Evolutionary conservation across 1,140 invertebrate species (phyloP), one percentile per base, ranked within the genome.

Genomic region (Trypoxylus dichotomus): DNA sequence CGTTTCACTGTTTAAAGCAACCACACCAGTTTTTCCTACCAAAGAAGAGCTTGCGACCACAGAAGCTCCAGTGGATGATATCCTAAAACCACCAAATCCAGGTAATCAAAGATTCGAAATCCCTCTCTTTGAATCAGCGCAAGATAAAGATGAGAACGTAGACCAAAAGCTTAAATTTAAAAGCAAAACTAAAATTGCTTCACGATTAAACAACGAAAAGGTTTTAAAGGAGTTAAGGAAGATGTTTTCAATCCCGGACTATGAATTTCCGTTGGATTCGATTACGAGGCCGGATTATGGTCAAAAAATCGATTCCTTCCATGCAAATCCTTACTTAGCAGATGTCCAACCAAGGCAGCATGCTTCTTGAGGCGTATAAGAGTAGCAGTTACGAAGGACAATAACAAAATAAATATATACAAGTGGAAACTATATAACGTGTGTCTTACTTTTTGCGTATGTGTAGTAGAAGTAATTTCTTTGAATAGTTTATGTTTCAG

Each of bases 261-360:
- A 83, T 68, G 82, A 85, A 29, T 86, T 86, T 79, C 85, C 85
- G 1, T 78, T 86, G 63, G 85, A 86, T 75, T 71, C 79, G 0
- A 80, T 79, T 2, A 32, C 63, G 3, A 47, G 84, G 63, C 83
- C 84, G 2, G 79, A 80, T 77, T 86, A 86, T 74, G 84, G 82
- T 25, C 79, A 79, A 76, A 80, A 78, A 8, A 75, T 81, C 8
- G 83, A 79, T 80, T 85, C 85, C 10, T 85, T 85, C 79, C 80
- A 84, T 75, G 84, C 80, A 7, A 81, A 82, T 77, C 54, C 79
- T 19, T 63, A 79, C 43, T 8, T 75, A 7, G 13, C 43, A 25
- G 43, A 54, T 15, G 41, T 75, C 25, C 19, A 24, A 27, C 74
- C 41, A 24, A 75, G 74, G 21, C 74, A 75, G 32, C 74, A 75